Percentiles rank a stretch among this genome's conserved stretches.
These are phyloP conservation scores for Leucosticte australis DNA, from an alignment of 2,113 vertebrate species.

Conservation along the genomic window DNA sequence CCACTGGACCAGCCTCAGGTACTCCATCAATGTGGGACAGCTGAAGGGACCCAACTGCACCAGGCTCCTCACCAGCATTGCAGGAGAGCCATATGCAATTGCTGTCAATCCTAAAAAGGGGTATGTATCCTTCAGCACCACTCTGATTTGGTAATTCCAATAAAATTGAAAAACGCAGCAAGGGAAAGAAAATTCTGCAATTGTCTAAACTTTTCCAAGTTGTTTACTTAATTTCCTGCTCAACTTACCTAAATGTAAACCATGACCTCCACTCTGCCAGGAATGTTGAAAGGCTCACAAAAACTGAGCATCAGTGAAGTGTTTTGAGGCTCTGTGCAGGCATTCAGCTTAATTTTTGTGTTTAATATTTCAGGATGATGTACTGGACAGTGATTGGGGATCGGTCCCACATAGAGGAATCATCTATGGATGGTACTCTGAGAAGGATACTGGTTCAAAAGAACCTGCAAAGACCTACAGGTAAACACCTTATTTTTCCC, in stretches of 20 bases:
- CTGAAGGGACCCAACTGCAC: constrained; percentile 94
- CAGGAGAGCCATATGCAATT: constrained; percentile 95
- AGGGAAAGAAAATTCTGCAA: background rate
- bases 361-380: constrained; percentile 86
- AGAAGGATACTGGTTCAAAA: constrained; percentile 92
- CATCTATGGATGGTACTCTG: constrained; percentile 94
- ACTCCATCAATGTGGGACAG: constrained; percentile 95
- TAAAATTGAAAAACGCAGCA: background rate
- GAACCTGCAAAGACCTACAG: constrained; percentile 92
- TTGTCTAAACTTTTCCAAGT: background rate
- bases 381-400: constrained; percentile 98
- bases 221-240: background rate
- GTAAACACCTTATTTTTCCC: constrained; percentile 59
- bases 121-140: constrained; percentile 70
- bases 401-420: constrained; percentile 94
- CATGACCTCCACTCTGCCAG: background rate
- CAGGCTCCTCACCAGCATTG: constrained; percentile 91
- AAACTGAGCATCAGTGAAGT: background rate
- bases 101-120: constrained; percentile 90
- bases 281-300: background rate
- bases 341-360: background rate
- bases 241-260: background rate
- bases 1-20: constrained; percentile 96
- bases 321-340: background rate
- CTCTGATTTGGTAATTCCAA: background rate